Conservation (phyloP, 2,888 invertebrate genomes). For the Melanotus villosus region DNA sequence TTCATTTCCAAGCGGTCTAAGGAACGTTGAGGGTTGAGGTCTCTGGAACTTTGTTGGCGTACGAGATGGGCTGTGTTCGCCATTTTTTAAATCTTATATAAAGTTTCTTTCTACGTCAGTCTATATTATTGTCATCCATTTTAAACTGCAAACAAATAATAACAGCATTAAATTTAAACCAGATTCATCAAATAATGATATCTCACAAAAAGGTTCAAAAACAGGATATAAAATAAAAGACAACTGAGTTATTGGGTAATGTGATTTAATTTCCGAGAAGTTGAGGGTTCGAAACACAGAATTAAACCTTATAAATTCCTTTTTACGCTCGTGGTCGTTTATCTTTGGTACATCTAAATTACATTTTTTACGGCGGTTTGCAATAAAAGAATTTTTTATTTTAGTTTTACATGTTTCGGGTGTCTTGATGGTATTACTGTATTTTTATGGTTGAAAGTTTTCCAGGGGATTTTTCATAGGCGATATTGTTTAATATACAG, state of each 20-base stretch:
- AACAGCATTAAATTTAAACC: background rate
- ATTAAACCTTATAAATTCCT: constrained; percentile 13
- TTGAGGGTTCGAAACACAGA: background rate
- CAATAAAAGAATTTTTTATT: background rate
- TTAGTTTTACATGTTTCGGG: too few relatives aligned
- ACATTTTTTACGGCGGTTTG: background rate
- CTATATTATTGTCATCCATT: constrained; percentile 32
- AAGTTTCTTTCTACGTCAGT: constrained; percentile 31
- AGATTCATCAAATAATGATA: too few relatives aligned
- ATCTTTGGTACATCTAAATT: constrained; percentile 3
- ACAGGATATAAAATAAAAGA: background rate
- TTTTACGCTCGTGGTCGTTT: background rate
- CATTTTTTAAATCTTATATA: constrained; percentile 74
- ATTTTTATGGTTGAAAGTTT: too few relatives aligned
- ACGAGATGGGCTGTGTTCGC: constrained; percentile 93
- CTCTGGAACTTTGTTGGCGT: constrained; percentile 89
- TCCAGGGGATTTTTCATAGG: too few relatives aligned
- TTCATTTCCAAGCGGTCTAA: constrained; percentile 89
- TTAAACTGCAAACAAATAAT: constrained; percentile 22
- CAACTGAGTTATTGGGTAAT: background rate
- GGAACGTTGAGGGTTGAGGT: constrained; percentile 83
- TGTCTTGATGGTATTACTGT: too few relatives aligned
- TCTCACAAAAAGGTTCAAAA: background rate
- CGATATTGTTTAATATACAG: too few relatives aligned
- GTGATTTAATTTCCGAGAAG: constrained; percentile 17